These are phyloP conservation scores for Coecobrya sp. DNA, from an alignment of 2,888 invertebrate species.

Conservation along the genomic window DNA sequence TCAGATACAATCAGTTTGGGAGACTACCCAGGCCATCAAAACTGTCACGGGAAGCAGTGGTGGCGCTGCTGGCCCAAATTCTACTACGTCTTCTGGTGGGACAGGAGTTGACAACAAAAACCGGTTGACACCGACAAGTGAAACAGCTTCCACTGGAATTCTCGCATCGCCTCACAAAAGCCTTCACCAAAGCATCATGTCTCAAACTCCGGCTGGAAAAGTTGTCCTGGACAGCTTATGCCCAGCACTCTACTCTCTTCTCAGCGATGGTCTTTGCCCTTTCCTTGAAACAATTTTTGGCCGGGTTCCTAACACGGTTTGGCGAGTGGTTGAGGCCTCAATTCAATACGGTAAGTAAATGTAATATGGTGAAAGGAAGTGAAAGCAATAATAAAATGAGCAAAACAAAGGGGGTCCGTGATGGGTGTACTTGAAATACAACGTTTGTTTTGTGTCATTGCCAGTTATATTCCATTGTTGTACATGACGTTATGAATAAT, in stretches of 20 bases:
- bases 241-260: constrained; percentile 94
- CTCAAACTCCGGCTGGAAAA: constrained; percentile 90
- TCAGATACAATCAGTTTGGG: constrained; percentile 87
- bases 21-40: constrained; percentile 76
- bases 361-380: not conserved
- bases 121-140: constrained; percentile 74
- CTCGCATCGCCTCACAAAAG: constrained; percentile 74
- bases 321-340: constrained; percentile 96
- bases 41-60: constrained; percentile 47
- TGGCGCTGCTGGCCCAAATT: constrained; percentile 34
- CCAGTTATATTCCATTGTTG: constrained; percentile 25
- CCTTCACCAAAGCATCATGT: constrained; percentile 82
- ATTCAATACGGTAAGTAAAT: constrained; percentile 92
- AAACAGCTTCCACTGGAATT: constrained; percentile 43
- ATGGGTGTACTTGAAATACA: not conserved
- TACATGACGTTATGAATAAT: constrained; percentile 58
- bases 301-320: constrained; percentile 94
- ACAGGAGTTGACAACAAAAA: constrained; percentile 56
- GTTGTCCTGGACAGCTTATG: constrained; percentile 93
- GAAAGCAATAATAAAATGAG: not conserved
- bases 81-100: constrained; percentile 55
- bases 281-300: constrained; percentile 95
- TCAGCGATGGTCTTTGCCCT: constrained; percentile 95
- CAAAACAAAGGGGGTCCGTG: not conserved
- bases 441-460: constrained; percentile 12